Evolutionary conservation across 1,140 invertebrate species (phyloP), one percentile per base, ranked within the genome.

Genomic region (Aphaenogaster floridana): DNA sequence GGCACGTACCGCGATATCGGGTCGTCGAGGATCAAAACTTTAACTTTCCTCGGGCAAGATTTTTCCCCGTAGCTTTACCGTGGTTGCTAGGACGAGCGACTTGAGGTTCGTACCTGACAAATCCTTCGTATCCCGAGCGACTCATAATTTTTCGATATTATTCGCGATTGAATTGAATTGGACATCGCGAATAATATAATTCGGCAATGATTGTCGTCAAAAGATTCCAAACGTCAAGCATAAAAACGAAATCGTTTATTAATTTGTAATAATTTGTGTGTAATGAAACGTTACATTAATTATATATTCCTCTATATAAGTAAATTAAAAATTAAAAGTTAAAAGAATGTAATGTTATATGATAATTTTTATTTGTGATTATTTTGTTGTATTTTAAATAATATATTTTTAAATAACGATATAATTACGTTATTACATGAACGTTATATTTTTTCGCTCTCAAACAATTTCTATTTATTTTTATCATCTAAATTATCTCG

Each of bases 1-100:
- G 48, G 72, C 84, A 69, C 84, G 76, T 86, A 69, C 63, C 4
- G 3, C 52, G 63, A 54, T 80, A 86, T 86, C 85, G 52, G 64
- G 64, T 86, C 76, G 66, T 80, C 42, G 85, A 69, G 76, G 77
- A 86, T 86, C 64, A 86, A 80, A 86, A 79, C 64, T 80, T 54
- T 57, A 80, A 59, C 77, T 80, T 68, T 57, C 34, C 66, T 80
- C 39, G 52, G n/a, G 48, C 77, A 59, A 80, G 85, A 86, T 80
- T 79, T 79, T 86, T 28, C 76, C 42, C 7, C 64, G 3, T 61
- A 36, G 85, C 42, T 79, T 78, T 66, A 66, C 59, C 45, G 77
- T 45, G 59, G 77, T 79, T 50, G 36, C 36, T 21, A 45, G 21
- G 17, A 78, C 57, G 76, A 48, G 61, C 28, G n/a, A 79, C 42